Percentiles rank a stretch among this genome's conserved stretches.
Conservation (phyloP, 2,797 vertebrate genomes). For the Sternarchorhynchus goeldii region DNA sequence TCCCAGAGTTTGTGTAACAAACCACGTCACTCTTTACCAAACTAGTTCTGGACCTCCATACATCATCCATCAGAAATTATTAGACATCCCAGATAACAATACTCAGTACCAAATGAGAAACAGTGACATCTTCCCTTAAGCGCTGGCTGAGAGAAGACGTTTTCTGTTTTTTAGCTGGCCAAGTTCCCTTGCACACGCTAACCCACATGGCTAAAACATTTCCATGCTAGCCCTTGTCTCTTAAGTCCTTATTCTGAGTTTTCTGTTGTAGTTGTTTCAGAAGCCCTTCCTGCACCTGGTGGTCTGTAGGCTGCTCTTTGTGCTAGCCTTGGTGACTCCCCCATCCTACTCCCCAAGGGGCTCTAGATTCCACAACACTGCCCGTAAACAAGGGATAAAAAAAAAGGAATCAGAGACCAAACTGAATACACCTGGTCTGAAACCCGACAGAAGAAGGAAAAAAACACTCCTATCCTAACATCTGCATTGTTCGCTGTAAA, state of each 20-base stretch:
- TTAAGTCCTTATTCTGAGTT: neutral
- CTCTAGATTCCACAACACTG: slow-evolving; percentile 49
- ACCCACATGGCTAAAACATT: slow-evolving; percentile 2
- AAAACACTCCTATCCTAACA: slow-evolving; percentile 26
- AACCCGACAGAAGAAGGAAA: slow-evolving; percentile 40
- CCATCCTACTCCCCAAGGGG: slow-evolving; percentile 36
- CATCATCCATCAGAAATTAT: slow-evolving; percentile 11
- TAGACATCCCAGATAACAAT: slow-evolving; percentile 1
- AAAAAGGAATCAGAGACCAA: slow-evolving; percentile 55
- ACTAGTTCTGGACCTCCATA: slow-evolving; percentile 1
- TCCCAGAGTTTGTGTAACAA: slow-evolving; percentile 48
- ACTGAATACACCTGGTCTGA: slow-evolving; percentile 57
- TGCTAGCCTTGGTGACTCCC: slow-evolving; percentile 58
- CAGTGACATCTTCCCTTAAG: slow-evolving; percentile 7
- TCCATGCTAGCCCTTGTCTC: neutral
- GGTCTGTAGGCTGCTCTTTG: slow-evolving; percentile 4
- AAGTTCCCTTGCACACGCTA: neutral
- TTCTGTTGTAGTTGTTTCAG: neutral
- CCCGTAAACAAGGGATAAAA: slow-evolving; percentile 57
- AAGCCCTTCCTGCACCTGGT: slow-evolving; percentile 31
- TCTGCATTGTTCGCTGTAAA: neutral
- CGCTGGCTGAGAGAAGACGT: neutral
- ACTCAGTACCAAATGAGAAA: neutral
- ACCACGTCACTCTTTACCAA: slow-evolving; percentile 9
- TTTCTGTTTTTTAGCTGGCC: neutral